Evolutionary conservation across 1,140 invertebrate genomes (phyloP).

Genomic region (Cephus cinctus): DNA sequence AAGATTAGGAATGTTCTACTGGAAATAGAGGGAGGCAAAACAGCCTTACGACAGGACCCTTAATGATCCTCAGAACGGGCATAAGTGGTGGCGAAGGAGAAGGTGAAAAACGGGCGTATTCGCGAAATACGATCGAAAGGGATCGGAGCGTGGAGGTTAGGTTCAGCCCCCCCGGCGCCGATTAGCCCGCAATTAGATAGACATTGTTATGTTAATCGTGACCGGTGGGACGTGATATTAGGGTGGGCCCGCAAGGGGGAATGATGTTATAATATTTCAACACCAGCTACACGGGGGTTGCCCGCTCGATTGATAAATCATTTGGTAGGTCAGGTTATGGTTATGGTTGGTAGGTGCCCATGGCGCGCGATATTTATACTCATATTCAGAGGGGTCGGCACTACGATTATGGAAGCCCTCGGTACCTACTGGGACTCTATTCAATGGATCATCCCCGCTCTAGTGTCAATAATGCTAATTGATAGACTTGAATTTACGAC

Average conservation of each 20-base stretch:
- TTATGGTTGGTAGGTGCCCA: conserved; percentile 29
- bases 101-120: no score
- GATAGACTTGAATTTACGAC: no score
- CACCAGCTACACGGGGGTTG: conserved; percentile 42
- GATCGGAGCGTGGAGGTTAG: neutral
- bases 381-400: conserved; percentile 30
- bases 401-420: conserved; percentile 10
- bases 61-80: no score
- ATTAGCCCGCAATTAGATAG: conserved; percentile 52
- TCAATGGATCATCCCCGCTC: no score
- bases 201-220: conserved; percentile 55
- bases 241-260: conserved; percentile 38
- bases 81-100: no score
- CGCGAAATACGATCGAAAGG: neutral
- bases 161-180: conserved; percentile 27
- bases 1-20: no score
- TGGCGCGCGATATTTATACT: conserved; percentile 39
- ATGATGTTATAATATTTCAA: conserved; percentile 57
- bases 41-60: no score
- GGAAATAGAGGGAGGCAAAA: no score
- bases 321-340: no score
- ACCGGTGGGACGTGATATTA: conserved; percentile 45
- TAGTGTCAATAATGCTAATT: no score
- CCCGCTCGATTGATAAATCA: conserved; percentile 50
- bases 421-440: no score